Evolutionary conservation across 2,113 vertebrate species (phyloP), one percentile per base, ranked within the genome.

Genomic region (Gadus chalcogrammus): DNA sequence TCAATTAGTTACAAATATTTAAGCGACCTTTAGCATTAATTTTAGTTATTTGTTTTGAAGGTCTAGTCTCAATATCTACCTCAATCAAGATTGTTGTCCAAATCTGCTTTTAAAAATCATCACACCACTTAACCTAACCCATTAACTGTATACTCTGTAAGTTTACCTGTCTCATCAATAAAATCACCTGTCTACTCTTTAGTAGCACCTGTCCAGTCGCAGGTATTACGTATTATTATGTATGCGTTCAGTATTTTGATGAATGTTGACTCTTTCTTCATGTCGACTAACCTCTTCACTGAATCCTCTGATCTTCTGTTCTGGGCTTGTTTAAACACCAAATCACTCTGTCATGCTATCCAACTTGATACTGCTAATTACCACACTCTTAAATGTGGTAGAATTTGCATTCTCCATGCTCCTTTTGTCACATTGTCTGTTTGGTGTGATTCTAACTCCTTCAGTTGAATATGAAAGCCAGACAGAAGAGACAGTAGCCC

Each of bases 401-500:
- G 7, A n/a, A 58, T 17, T 17, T 17, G 55, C 17, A 58, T 58
- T n/a, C 5, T 58, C 15, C 55, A 58, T n/a, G 55, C 4, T 20
- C 18, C 13, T 72, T 66, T 67, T 69, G 60, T 81, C 8, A 63
- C 53, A 65, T 77, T 69, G 31, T 78, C 77, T 76, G 70, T 52
- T 64, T 66, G 55, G 59, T 74, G 70, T 83, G 75, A 56, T 84
- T 71, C 22, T 89, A 73, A 38, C 70, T 13, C 27, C 71, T 86
- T 80, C 70, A 86, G 80, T 83, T 38, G 88, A 90, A 72, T 79
- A 65, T 82, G 71, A 89, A 75, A 88, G 81, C 77, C 83, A 89
- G 88, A 81, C 78, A 65, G 88, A 89, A 76, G 88, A 90, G 78
- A 82, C 60, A 5, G 42, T 84, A 68, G 79, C 81, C 52, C 78